Evolutionary conservation across 2,888 invertebrate genomes (phyloP), one percentile per base, ranked within the genome.

Genomic region (Pantelozetes paolii): DNA sequence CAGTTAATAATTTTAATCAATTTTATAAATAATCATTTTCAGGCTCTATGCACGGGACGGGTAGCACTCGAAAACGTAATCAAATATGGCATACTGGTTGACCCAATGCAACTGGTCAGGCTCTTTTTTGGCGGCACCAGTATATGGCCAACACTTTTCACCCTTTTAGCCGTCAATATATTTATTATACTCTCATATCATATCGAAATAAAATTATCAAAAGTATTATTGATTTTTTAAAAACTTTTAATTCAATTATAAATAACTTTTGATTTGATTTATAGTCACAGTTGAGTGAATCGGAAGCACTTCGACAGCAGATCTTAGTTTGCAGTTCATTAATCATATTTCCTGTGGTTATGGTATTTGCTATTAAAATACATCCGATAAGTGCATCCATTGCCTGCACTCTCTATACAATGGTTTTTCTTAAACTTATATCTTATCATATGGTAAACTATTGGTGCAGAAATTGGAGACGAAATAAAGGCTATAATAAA

Each of bases 51-150:
- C 90, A 97, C 86, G 93, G 94, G 84, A n/a, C 81, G 86, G 72
- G 82, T 85, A 18, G 85, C 85, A 74, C 86, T 99, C 79, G 98
- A 99, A 85, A 99, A 99, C 84, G 88, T 98, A 78, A 89, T 99
- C 75, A 98, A 98, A 92, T 96, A 97, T 86, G 98, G 98, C 67
- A 88, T 98, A 77, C 88, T 96, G 82, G 92, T 98, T 54, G 94
- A 97, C 84, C 97, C 97, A 6, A 82, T 91, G 73, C 89, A 93
- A 81, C 95, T 94, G 93, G 85, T 94, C 74, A 87, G 89, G 79
- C 88, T 94, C 67, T 88, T 94, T 69, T 84, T 95, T 78, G 89
- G 92, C 78, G 90, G 90, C 32, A 83, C 84, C 20, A 89, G 82
- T 78, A 82, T 82, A 74, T 84, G 83, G 82, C 85, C 85, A 1